These are phyloP conservation scores for Hippolais icterina DNA, from an alignment of 2,113 vertebrate genomes.

Conservation along the genomic window DNA sequence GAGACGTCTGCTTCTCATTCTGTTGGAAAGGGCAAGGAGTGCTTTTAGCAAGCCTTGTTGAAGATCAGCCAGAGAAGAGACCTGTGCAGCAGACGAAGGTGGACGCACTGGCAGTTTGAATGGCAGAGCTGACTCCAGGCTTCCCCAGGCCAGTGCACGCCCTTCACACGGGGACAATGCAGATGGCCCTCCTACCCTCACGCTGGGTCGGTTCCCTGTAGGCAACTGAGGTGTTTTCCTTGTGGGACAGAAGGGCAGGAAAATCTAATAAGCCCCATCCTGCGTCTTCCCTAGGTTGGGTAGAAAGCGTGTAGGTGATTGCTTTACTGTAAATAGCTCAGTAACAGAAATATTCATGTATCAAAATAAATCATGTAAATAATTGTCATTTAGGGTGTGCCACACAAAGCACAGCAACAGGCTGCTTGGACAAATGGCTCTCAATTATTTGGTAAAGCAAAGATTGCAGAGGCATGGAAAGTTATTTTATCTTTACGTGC, in stretches of 20 bases:
- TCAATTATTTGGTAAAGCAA: neutral
- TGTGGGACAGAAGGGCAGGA: neutral
- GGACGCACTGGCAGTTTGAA: fast-evolving
- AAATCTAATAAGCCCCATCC: neutral
- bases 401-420: neutral
- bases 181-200: neutral
- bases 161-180: neutral
- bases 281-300: neutral
- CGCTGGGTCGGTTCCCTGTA: fast-evolving
- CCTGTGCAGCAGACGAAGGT: neutral
- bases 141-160: fast-evolving
- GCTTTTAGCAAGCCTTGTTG: neutral
- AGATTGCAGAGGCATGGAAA: neutral
- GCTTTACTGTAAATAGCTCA: neutral
- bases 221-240: neutral
- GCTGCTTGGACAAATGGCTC: neutral
- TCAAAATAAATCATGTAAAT: neutral
- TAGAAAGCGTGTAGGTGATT: neutral
- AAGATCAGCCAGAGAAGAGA: neutral
- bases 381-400: neutral
- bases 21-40: neutral
- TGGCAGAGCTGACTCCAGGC: neutral
- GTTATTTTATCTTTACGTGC: neutral
- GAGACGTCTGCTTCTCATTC: neutral
- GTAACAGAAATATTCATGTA: neutral